These are phyloP conservation scores for Sycophila sp. DNA, from an alignment of 1,140 invertebrate genomes.

Conservation along the genomic window DNA sequence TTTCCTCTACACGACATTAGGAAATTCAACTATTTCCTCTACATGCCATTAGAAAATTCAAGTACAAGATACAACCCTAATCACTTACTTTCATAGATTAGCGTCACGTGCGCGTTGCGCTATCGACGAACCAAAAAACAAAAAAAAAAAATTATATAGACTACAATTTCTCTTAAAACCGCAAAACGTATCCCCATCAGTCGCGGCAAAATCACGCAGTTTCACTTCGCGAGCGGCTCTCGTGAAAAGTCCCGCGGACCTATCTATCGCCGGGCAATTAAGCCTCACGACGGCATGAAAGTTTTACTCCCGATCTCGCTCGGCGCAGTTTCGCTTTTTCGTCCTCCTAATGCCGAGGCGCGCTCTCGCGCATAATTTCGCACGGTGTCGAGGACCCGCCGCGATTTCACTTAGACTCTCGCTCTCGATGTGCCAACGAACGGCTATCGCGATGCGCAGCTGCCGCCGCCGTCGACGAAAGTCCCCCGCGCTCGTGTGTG, in stretches of 20 bases:
- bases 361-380: slow-evolving; percentile 8
- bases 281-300: background rate
- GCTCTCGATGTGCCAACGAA: slow-evolving; percentile 16
- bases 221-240: background rate
- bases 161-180: too few species aligned
- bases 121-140: too few species aligned
- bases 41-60: too few species aligned
- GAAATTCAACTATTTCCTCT: too few species aligned
- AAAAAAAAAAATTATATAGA: too few species aligned
- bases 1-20: too few species aligned
- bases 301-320: background rate
- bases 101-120: too few species aligned
- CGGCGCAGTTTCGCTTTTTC: background rate
- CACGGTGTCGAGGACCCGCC: slow-evolving; percentile 6
- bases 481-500: background rate
- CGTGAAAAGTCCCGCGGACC: background rate
- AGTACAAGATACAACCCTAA: too few species aligned
- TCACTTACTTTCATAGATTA: too few species aligned
- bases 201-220: background rate
- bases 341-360: background rate
- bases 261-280: slow-evolving; percentile 20
- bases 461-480: slow-evolving; percentile 1
- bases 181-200: background rate
- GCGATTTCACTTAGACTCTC: slow-evolving; percentile 33
- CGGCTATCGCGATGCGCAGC: too few species aligned